Evolutionary conservation across 2,888 invertebrate genomes (phyloP).

Genomic region (Agelastica alni): DNA sequence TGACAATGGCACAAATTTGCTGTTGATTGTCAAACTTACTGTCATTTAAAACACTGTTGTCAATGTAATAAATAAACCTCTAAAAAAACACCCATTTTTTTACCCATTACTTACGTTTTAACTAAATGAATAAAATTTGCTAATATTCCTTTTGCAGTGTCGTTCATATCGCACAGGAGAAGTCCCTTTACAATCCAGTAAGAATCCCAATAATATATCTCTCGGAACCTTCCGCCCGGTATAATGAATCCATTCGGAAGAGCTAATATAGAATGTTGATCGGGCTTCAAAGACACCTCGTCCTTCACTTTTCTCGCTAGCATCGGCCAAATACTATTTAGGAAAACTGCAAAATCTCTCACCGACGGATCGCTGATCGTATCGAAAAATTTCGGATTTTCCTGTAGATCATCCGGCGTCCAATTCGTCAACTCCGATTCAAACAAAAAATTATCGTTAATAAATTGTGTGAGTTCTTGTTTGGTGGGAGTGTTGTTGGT

Average conservation of each 20-base stretch:
- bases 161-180: conserved; percentile 80
- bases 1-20: too few species aligned
- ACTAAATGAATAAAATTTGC: conserved; percentile 79
- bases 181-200: conserved; percentile 93
- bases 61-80: neutral
- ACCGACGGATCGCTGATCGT: conserved; percentile 72
- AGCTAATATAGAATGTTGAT: conserved; percentile 60
- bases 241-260: conserved; percentile 84
- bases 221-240: conserved; percentile 88
- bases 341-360: conserved; percentile 71
- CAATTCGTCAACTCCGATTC: conserved; percentile 75
- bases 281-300: conserved; percentile 40
- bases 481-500: conserved; percentile 42
- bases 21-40: too few species aligned
- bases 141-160: conserved; percentile 82
- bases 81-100: neutral
- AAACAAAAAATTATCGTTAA: conserved; percentile 70
- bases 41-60: too few species aligned
- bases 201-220: conserved; percentile 95
- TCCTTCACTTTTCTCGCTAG: conserved; percentile 76
- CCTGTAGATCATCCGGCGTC: conserved; percentile 76
- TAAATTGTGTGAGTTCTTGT: conserved; percentile 57
- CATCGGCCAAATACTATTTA: conserved; percentile 75
- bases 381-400: conserved; percentile 72
- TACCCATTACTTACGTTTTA: neutral